A percentile compares a stretch with the other conserved stretches of the same genome.
These are phyloP conservation scores for Oncorhynchus masou DNA, from an alignment of 2,113 vertebrate species.

Conservation along the genomic window DNA sequence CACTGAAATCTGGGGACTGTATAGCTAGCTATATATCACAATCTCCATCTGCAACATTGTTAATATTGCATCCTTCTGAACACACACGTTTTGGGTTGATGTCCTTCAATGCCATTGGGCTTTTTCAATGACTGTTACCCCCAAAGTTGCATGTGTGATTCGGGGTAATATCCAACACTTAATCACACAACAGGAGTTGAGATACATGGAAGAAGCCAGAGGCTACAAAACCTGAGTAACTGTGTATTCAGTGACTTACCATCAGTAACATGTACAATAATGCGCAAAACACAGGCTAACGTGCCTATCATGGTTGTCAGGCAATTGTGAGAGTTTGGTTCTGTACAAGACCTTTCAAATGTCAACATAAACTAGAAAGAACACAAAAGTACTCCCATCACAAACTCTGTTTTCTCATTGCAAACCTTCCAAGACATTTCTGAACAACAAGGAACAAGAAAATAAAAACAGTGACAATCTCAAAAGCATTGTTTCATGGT, in stretches of 20 bases:
- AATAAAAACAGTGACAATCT: constrained; percentile 18
- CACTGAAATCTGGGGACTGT: not conserved
- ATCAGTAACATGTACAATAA: constrained; percentile 18
- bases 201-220: not conserved
- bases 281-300: not conserved
- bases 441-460: not conserved
- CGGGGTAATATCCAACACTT: not conserved
- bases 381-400: constrained; percentile 13
- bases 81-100: not conserved
- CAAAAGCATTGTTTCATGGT: not conserved
- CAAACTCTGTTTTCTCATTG: not conserved
- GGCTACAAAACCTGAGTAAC: constrained; percentile 36
- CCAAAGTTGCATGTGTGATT: not conserved
- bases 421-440: constrained; percentile 1
- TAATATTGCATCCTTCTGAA: no score
- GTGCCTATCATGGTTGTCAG: constrained; percentile 1
- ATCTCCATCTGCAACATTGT: no score
- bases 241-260: constrained; percentile 30
- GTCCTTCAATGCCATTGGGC: not conserved
- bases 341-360: constrained; percentile 3
- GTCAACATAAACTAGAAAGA: not conserved
- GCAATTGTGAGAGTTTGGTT: not conserved
- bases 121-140: not conserved
- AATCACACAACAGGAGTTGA: not conserved
- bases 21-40: not conserved